Conservation (phyloP, 2,797 vertebrate species). For the Limnodromus scolopaceus region DNA sequence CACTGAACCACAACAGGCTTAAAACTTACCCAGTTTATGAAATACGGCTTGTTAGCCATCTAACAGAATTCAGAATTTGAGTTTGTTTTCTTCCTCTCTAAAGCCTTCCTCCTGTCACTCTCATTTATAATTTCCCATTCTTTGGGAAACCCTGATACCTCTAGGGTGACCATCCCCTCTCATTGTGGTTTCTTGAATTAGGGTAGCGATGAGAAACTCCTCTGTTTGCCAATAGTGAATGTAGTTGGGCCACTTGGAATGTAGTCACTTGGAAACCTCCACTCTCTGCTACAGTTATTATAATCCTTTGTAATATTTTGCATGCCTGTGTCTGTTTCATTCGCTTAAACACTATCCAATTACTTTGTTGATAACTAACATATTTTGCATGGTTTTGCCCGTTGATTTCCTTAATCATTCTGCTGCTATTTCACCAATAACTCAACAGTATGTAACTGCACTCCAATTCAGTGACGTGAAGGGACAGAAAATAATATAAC, state of each 20-base stretch:
- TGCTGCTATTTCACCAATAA: constrained; percentile 16
- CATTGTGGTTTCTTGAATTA: background rate
- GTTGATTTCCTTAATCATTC: constrained; percentile 32
- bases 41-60: background rate
- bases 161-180: background rate
- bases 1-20: background rate
- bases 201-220: background rate
- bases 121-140: background rate
- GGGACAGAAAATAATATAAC: constrained; percentile 1
- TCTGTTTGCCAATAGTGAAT: background rate
- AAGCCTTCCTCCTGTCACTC: background rate
- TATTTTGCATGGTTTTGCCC: constrained; percentile 8
- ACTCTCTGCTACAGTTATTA: background rate
- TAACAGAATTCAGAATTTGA: background rate
- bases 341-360: background rate
- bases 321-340: constrained; percentile 36
- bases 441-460: background rate
- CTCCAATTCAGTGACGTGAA: background rate
- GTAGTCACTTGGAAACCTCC: constrained; percentile 22
- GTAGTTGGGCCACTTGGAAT: background rate
- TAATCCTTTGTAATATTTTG: constrained; percentile 35
- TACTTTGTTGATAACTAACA: constrained; percentile 54
- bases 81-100: background rate
- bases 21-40: background rate
- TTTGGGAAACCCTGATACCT: background rate